Conservation (phyloP, 2,888 invertebrate genomes). For the Dasypogon diadema region DNA sequence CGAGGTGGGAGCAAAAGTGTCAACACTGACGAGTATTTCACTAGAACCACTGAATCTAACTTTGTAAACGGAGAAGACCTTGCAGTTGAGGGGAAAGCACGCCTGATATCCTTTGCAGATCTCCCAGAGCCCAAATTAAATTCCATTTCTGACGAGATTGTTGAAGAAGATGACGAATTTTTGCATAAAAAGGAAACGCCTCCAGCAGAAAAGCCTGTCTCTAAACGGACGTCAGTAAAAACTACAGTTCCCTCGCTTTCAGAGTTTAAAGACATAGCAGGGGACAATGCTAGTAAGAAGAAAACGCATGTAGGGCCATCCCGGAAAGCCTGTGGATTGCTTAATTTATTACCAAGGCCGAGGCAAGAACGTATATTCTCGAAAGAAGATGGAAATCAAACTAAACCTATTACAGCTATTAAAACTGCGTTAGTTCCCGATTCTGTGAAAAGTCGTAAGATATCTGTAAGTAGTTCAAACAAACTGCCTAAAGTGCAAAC, state of each 20-base stretch:
- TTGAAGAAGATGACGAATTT: conserved; percentile 76
- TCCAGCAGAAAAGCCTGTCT: conserved; percentile 61
- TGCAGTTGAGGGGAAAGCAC: neutral
- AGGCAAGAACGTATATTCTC: conserved; percentile 64
- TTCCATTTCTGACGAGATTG: conserved; percentile 53
- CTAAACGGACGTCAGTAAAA: conserved; percentile 70
- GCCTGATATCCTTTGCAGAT: conserved; percentile 60
- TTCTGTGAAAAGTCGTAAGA: conserved; percentile 63
- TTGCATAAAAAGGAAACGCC: conserved; percentile 72
- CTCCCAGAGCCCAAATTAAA: conserved; percentile 63
- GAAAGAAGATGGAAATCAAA: neutral
- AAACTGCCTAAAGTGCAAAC: conserved; percentile 61
- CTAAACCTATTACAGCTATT: neutral
- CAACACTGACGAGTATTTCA: no score
- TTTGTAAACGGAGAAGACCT: no score
- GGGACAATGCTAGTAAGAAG: conserved; percentile 45
- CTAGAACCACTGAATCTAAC: no score
- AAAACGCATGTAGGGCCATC: conserved; percentile 53
- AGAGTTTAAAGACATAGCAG: conserved; percentile 68
- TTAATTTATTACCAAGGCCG: conserved; percentile 79
- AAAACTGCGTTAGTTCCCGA: conserved; percentile 67
- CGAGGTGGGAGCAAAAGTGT: no score
- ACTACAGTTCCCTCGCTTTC: conserved; percentile 78
- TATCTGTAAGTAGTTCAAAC: conserved; percentile 60
- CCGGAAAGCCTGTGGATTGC: conserved; percentile 69